Evolutionary conservation across 1,140 invertebrate species (phyloP), one percentile per base, ranked within the genome.

Genomic region (Eriosoma lanigerum): DNA sequence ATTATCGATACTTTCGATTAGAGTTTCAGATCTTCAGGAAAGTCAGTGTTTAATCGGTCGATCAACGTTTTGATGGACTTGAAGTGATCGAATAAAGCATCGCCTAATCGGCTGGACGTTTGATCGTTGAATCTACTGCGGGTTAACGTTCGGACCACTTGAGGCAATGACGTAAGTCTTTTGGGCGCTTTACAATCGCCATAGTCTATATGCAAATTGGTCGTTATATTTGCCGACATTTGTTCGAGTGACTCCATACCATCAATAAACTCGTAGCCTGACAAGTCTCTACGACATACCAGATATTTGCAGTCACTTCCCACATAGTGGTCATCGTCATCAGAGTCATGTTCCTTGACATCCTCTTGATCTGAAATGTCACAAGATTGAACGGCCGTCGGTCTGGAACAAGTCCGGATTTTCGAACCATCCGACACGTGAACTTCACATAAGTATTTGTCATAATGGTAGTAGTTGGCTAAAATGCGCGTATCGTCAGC

Each of bases 231-330:
- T 19, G 1, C 19, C 32, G 32, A 38, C 19, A 19, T 66, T 10
- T 12, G n/a, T 6, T 21, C 21, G 12, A 19, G 21, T 10, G 46
- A 8, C 0, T 29, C 17, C 17, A 0, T 8, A 9, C 17, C 17
- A 24, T 72, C 17, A 46, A 72, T 24, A 1, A 72, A 72, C 10
- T 72, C 68, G 19, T 72, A 72, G 12, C 68, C 68, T 2, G 68
- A 52, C 15, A 72, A 9, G 24, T 72, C 68, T 5, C 68, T 26
- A 24, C 26, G 68, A 10, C 68, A 72, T 9, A 72, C 68, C 3
- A 72, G n/a, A 17, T 72, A 52, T 3, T 52, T 72, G 17, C 24
- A n/a, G 12, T 46, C 64, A 3, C 1, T 5, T 6, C 26, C 13
- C 24, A n/a, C 3, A 17, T 8, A 0, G 46, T 38, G 32, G 46